Base-by-base conservation (phyloP, 2,888 invertebrate species). In the Tetropium fuscum region DNA sequence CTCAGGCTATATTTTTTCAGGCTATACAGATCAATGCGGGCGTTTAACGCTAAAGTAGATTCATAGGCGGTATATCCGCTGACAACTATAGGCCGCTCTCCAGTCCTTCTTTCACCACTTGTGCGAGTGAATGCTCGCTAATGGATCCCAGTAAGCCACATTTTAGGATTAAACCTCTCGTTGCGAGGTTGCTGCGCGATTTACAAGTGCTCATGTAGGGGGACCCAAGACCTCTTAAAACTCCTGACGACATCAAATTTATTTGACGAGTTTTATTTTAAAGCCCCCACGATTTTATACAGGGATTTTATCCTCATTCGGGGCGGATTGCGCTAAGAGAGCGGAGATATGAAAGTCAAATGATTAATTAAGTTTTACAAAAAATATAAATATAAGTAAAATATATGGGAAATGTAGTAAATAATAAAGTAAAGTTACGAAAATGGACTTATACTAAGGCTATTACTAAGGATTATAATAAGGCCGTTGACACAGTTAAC, bases 121-220 rank as follows among this genome's bases (percentile, higher is more conserved):
- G 63, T 63, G 55, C 58, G 62, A 62, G 32, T 68, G 63, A 70
- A 70, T 70, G 61, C 64, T 59, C 59, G 49, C 68, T 70, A 70
- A 68, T 70, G 68, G 68, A 64, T 66, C 58, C 36, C 61, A 57
- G 60, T 54, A 64, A 68, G 66, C 64, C 61, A 64, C 64, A 66
- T 61, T 68, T 58, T 54, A 55, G 61, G 60, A 64, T 70, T 70
- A 70, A 65, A 63, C 64, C 64, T 54, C 57, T 65, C 60, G 64
- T 61, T 56, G 56, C 47, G 60, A 59, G 49, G 49, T 56, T 53
- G 55, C 44, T 59, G 64, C 45, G 32, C 48, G 41, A 45, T 53
- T 58, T 45, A 58, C 57, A 48, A 61, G 61, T 48, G 38, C 54
- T 34, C 43, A 5, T 34, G 38, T 47, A 40, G 49, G 45, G 20